phyloP scores from a whole-genome alignment of 1,140 invertebrate species.

The Himalopsyche phryganea region DNA sequence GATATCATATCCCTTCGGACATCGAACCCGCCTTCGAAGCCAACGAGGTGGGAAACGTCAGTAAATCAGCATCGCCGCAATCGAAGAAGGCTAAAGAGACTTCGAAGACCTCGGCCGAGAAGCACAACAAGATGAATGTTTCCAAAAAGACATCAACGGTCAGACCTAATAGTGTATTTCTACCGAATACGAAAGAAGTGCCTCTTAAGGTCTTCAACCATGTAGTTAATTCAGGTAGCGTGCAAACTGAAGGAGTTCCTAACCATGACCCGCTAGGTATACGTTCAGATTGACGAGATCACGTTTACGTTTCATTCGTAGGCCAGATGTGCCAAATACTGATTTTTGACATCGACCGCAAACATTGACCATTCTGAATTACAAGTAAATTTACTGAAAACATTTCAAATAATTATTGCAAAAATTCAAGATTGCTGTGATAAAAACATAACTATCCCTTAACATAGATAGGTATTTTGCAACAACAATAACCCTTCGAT shows the following conservation, averaged over 20 bases:
- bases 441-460: too few relatives aligned
- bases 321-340: too few relatives aligned
- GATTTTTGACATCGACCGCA: too few relatives aligned
- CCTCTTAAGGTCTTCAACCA: constrained; percentile 14
- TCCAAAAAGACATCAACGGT: not conserved
- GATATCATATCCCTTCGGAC: constrained; percentile 10
- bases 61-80: not conserved
- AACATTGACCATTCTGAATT: too few relatives aligned
- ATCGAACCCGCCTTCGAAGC: constrained; percentile 28
- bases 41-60: constrained; percentile 16
- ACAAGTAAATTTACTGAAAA: too few relatives aligned
- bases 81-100: not conserved
- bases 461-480: too few relatives aligned
- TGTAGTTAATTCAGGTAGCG: constrained; percentile 14
- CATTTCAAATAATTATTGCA: too few relatives aligned
- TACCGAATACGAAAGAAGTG: constrained; percentile 18
- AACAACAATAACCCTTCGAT: too few relatives aligned
- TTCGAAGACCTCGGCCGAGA: not conserved
- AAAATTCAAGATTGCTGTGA: too few relatives aligned
- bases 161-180: not conserved
- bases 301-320: too few relatives aligned
- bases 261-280: constrained; percentile 19
- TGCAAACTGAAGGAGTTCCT: constrained; percentile 7
- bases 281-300: constrained; percentile 11
- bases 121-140: not conserved